These are phyloP conservation scores for Cynaeus angustus DNA, from an alignment of 2,888 invertebrate genomes.

Conservation along the genomic window DNA sequence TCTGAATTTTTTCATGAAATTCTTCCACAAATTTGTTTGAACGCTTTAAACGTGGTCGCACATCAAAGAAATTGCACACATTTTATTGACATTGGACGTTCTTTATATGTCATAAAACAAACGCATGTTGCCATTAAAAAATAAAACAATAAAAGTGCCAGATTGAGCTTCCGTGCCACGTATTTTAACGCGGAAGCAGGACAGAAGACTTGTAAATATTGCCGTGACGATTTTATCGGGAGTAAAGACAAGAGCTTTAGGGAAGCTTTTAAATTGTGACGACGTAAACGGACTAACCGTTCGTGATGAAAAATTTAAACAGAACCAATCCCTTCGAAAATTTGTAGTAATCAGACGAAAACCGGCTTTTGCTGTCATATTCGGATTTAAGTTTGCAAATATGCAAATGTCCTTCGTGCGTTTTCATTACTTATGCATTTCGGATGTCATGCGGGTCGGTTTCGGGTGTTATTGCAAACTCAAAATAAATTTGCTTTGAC, in stretches of 20 bases:
- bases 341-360: too few species aligned
- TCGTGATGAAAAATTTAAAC: conserved; percentile 22
- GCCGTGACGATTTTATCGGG: conserved; percentile 18
- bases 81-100: conserved; percentile 4
- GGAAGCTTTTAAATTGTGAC: conserved; percentile 16
- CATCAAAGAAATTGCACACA: conserved; percentile 9
- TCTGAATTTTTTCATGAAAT: too few species aligned
- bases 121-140: conserved; percentile 15
- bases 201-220: conserved; percentile 11
- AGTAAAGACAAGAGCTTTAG: conserved; percentile 19
- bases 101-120: conserved; percentile 11
- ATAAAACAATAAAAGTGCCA: conserved; percentile 24
- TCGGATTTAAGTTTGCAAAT: conserved; percentile 13
- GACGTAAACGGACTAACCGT: conserved; percentile 8
- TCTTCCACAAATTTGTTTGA: too few species aligned
- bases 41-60: neutral
- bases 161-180: conserved; percentile 17
- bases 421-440: conserved; percentile 30
- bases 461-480: conserved; percentile 14
- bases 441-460: conserved; percentile 28
- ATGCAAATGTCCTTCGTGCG: conserved; percentile 21
- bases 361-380: neutral
- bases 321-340: neutral
- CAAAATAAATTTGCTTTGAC: conserved; percentile 30
- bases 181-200: conserved; percentile 9